Conservation (phyloP, 2,797 vertebrate species). For the Labeo calbasu region DNA sequence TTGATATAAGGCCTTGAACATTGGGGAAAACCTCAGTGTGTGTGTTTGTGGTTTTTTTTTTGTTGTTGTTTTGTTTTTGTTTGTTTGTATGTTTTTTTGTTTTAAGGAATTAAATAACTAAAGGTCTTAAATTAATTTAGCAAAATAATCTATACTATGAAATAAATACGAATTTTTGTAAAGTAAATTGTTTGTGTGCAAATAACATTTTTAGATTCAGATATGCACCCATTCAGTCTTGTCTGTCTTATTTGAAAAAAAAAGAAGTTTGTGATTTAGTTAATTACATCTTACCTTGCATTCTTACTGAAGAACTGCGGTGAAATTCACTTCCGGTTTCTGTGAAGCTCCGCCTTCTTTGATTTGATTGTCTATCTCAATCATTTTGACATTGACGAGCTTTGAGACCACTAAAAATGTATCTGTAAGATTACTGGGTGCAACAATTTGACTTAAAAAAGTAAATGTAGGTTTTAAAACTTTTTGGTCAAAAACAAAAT, state of each 20-base stretch:
- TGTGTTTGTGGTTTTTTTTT: background rate
- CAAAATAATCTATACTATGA: background rate
- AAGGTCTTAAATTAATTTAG: background rate
- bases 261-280: background rate
- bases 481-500: background rate
- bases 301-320: background rate
- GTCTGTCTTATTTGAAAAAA: background rate
- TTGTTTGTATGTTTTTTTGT: background rate
- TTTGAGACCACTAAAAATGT: background rate
- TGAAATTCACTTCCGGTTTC: background rate
- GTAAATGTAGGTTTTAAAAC: background rate
- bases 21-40: background rate
- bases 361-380: background rate
- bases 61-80: no score
- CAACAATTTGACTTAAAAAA: background rate
- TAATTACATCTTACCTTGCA: background rate
- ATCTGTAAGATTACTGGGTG: background rate
- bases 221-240: background rate
- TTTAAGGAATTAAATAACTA: background rate
- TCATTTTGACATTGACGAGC: no score
- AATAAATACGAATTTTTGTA: background rate
- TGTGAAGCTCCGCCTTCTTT: background rate
- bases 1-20: background rate
- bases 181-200: background rate
- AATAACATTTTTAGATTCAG: background rate